Conservation (phyloP, 2,888 invertebrate genomes). For the Dryomyza anilis region DNA sequence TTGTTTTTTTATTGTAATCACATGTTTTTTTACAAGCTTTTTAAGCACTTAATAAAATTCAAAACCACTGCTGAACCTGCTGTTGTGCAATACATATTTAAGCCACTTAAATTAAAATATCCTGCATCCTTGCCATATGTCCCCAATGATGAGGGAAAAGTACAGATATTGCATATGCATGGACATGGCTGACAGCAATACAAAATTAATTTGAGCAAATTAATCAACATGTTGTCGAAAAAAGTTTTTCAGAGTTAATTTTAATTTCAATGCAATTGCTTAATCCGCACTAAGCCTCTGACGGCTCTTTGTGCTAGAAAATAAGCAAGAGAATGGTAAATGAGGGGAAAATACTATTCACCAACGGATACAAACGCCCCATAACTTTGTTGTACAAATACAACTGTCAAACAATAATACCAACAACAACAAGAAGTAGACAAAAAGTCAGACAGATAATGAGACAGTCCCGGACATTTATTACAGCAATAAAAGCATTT, state of each 20-base stretch:
- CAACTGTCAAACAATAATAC: too few species aligned
- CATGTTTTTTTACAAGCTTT: too few species aligned
- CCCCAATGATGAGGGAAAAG: too few species aligned
- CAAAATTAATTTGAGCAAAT: slow-evolving; percentile 21
- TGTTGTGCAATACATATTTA: not conserved
- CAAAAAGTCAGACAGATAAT: too few species aligned
- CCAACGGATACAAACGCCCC: slow-evolving; percentile 1
- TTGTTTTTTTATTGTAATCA: too few species aligned
- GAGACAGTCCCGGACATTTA: not conserved
- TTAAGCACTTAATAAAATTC: too few species aligned
- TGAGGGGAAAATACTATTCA: too few species aligned
- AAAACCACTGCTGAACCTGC: too few species aligned
- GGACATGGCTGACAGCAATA: not conserved
- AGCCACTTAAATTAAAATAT: not conserved
- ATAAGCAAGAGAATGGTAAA: too few species aligned
- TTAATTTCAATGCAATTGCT: slow-evolving; percentile 7
- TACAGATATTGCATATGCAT: too few species aligned
- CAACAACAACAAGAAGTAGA: too few species aligned
- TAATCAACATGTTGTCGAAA: slow-evolving; percentile 4
- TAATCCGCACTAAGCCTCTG: slow-evolving; percentile 6
- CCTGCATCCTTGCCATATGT: not conserved
- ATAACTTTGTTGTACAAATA: not conserved
- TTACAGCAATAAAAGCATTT: slow-evolving; percentile 14
- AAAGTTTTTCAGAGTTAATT: not conserved
- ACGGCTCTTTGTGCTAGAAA: not conserved